phyloP scores from a whole-genome alignment of 2,113 vertebrate genomes.

The Nannobrachium achirus region DNA sequence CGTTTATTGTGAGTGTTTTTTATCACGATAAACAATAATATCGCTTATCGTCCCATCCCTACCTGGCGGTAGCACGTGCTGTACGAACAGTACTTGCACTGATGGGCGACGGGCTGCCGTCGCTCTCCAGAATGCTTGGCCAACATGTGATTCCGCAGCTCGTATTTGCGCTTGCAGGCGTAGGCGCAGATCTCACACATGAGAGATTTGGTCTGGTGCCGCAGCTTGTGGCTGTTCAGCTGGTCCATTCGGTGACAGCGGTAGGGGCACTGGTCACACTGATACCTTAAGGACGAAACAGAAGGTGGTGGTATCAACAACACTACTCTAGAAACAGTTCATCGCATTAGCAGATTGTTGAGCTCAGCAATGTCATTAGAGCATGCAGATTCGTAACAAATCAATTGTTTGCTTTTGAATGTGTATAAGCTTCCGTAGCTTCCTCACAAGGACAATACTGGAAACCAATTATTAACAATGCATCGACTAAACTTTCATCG shows the following conservation, averaged over 20 bases:
- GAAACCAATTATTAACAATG: not conserved
- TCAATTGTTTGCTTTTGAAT: not conserved
- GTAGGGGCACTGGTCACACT: constrained; percentile 92
- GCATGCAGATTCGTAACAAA: not conserved
- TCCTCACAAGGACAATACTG: not conserved
- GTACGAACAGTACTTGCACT: constrained; percentile 94
- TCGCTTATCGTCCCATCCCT: no score
- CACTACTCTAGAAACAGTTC: no score
- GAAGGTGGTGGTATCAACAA: not conserved
- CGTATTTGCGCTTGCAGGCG: constrained; percentile 93
- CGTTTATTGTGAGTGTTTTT: no score
- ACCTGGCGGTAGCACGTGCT: constrained; percentile 91
- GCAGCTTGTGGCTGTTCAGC: constrained; percentile 95
- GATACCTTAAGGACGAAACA: constrained; percentile 80
- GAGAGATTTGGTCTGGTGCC: constrained; percentile 93
- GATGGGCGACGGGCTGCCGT: constrained; percentile 77
- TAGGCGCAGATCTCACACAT: constrained; percentile 97
- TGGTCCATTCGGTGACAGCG: constrained; percentile 95
- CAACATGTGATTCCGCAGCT: constrained; percentile 94
- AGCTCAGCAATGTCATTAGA: no score
- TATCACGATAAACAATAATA: no score
- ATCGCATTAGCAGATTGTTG: no score
- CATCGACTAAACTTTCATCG: constrained; percentile 4
- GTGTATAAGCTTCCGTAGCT: not conserved
- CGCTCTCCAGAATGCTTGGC: constrained; percentile 81